Conservation (phyloP, 2,888 invertebrate genomes). For the Hirtodrosophila trivittata region DNA sequence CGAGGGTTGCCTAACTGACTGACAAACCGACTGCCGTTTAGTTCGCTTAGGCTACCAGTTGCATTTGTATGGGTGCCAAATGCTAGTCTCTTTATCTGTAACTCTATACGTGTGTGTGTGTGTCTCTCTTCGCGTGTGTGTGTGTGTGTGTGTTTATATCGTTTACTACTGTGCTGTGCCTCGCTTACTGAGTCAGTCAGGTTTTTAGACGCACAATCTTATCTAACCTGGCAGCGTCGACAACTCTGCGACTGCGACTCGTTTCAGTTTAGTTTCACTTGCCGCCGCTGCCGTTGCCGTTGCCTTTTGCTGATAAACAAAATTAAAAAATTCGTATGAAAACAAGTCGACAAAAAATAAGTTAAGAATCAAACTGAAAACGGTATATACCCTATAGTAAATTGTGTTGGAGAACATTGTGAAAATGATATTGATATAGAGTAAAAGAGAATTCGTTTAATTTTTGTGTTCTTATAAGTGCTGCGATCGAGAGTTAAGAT, state of each 20-base stretch:
- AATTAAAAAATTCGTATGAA: conserved; percentile 23
- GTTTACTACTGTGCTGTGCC: conserved; percentile 68
- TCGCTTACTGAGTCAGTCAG: conserved; percentile 65
- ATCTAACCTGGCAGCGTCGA: conserved; percentile 70
- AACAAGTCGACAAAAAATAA: conserved; percentile 25
- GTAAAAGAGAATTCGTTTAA: no score
- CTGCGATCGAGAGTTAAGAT: no score
- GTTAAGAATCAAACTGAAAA: background rate
- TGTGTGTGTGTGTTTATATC: conserved; percentile 60
- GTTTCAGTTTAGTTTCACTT: conserved; percentile 70
- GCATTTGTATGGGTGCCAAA: conserved; percentile 58
- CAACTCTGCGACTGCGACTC: conserved; percentile 48
- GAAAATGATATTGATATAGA: no score
- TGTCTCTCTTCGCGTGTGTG: conserved; percentile 5
- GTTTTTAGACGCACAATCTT: conserved; percentile 77
- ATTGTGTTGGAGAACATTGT: no score
- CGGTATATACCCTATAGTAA: background rate
- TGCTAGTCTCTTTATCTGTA: conserved; percentile 22
- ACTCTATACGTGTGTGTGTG: conserved; percentile 19
- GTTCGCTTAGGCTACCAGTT: conserved; percentile 53
- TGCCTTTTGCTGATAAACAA: conserved; percentile 56
- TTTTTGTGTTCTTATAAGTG: no score
- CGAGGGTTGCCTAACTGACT: conserved; percentile 45
- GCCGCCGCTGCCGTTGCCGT: conserved; percentile 55
- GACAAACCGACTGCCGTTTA: conserved; percentile 54